A percentile compares a stretch with the other conserved stretches of the same genome.
These are phyloP conservation scores for Cantharis rufa DNA, from an alignment of 2,888 invertebrate genomes.

Conservation along the genomic window DNA sequence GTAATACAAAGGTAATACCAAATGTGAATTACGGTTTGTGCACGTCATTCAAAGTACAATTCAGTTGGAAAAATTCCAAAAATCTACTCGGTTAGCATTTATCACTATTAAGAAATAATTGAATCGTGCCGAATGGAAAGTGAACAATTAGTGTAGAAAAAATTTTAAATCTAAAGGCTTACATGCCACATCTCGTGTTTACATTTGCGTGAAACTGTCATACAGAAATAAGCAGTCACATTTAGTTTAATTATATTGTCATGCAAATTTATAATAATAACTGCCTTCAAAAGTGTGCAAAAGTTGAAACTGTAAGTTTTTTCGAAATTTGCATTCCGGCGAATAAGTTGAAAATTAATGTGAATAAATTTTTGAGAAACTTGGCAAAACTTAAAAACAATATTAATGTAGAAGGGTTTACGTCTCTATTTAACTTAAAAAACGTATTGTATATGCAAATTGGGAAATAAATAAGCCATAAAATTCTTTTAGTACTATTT, in stretches of 20 bases:
- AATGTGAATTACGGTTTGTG: background rate
- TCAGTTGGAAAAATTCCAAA: background rate
- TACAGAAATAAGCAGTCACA: background rate
- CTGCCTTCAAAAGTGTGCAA: background rate
- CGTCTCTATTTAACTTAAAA: background rate
- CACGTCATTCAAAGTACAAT: background rate
- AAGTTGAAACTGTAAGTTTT: background rate
- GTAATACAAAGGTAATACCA: background rate
- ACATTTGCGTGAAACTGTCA: conserved; percentile 1
- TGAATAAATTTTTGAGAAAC: background rate
- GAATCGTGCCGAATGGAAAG: background rate
- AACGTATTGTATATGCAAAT: background rate
- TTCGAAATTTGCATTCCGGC: background rate
- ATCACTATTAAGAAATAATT: background rate
- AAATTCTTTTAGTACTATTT: conserved; percentile 5
- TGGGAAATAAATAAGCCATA: background rate
- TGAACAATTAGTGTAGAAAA: background rate
- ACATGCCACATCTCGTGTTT: conserved; percentile 1
- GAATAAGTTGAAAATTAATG: background rate
- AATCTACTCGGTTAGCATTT: background rate
- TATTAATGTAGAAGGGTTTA: background rate
- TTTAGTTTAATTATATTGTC: conserved; percentile 3
- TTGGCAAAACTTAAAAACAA: background rate
- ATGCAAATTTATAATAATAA: background rate
- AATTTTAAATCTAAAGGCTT: background rate